Evolutionary conservation across 2,113 vertebrate genomes (phyloP).

Genomic region (Tympanuchus pallidicinctus): DNA sequence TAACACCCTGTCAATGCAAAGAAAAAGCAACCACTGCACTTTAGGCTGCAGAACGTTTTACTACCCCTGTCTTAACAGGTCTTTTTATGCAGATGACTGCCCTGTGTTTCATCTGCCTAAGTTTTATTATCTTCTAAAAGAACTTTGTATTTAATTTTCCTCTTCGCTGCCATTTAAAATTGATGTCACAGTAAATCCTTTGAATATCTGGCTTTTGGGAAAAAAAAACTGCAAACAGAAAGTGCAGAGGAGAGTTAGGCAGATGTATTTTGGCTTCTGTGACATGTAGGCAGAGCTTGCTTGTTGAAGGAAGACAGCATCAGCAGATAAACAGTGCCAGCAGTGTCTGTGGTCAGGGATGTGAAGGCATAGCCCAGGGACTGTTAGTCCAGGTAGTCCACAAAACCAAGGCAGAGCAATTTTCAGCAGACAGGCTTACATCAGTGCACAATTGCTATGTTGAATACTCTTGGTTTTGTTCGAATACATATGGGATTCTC

Average conservation of each 20-base stretch:
- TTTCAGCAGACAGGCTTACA: not conserved
- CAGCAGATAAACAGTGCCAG: not conserved
- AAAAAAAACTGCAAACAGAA: not conserved
- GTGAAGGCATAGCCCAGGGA: not conserved
- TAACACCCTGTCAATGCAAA: not conserved
- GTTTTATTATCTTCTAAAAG: constrained; percentile 59
- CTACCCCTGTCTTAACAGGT: constrained; percentile 33
- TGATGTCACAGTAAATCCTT: constrained; percentile 4
- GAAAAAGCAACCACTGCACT: not conserved
- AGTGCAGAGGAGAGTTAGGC: not conserved
- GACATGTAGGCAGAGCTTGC: not conserved
- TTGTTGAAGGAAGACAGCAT: not conserved
- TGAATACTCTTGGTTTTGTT: not conserved
- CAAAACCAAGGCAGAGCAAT: not conserved
- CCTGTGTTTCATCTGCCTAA: constrained; percentile 22
- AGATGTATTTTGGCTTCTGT: not conserved
- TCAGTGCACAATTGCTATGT: not conserved
- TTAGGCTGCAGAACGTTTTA: not conserved
- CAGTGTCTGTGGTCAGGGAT: not conserved
- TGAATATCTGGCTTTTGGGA: not conserved
- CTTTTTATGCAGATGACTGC: constrained; percentile 43
- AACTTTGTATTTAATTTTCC: constrained; percentile 58
- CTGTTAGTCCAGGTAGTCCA: not conserved
- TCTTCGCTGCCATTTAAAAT: constrained; percentile 36
- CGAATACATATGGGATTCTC: not conserved